Base-by-base conservation (phyloP, 2,888 invertebrate species). In the Didymodactylos carnosus region DNA sequence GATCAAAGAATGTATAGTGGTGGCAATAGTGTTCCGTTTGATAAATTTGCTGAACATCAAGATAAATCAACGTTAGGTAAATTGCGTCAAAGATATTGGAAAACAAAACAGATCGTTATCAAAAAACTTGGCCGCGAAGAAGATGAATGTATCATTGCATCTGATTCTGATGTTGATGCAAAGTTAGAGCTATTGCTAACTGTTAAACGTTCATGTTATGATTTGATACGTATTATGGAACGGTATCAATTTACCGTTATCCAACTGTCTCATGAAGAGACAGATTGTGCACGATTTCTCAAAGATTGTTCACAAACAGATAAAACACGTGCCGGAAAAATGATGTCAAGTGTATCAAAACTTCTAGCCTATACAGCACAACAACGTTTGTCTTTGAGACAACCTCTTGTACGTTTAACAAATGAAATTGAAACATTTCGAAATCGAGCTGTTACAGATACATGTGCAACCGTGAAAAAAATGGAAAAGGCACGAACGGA, bases 81-180 rank as follows among this genome's bases (percentile, higher is more conserved):
- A 81, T 89, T 94, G 88, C 92, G 93, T 83, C 92, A 94, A 84
- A 93, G 94, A 79, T 97, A 92, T 84, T 98, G 95, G 95, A 90
- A 95, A 75, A 95, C 97, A 11, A 97, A 95, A 83, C 95, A 95
- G 84, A 89, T 91, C 75, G 90, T 97, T 69, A 88, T 92, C 78
- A 87, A 91, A 80, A 94, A 92, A 85, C 86, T 97, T 71, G 94
- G 94, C 41, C 90, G 91, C 79, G 95, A 95, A 85, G 95, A 98
- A 85, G 98, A 98, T 83, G 94, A 94, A 78, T 92, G 92, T 85
- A 89, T 99, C 77, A 89, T 94, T 35, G 89, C 95, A 19, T 94
- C 94, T 0, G 98, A 98, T 84, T 90, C 94, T 0, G 92, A 94
- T 81, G 86, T 98, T 40, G 98, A 98, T 85, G 90, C 95, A 7